Evolutionary conservation across 2,797 vertebrate species (phyloP).

Genomic region (Notoglanidium macrostoma): DNA sequence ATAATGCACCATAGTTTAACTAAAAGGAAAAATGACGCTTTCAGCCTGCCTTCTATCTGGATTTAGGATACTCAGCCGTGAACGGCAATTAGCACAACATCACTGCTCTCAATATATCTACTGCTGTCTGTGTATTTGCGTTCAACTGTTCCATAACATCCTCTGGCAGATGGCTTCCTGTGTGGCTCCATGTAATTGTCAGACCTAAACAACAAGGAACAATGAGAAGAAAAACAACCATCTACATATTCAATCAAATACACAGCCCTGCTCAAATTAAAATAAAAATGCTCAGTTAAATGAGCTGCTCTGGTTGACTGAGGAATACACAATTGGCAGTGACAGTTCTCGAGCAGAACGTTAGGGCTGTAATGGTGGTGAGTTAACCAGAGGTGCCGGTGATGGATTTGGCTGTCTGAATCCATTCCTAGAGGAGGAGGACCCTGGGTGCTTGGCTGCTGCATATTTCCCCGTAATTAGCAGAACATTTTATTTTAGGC

Average conservation of each 20-base stretch:
- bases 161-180: slow-evolving; percentile 44
- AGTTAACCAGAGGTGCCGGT: slow-evolving; percentile 60
- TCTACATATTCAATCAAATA: slow-evolving; percentile 57
- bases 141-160: slow-evolving; percentile 42
- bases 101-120: slow-evolving; percentile 35
- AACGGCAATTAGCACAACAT: slow-evolving; percentile 40
- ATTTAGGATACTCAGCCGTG: slow-evolving; percentile 2
- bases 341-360: slow-evolving; percentile 67
- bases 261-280: slow-evolving; percentile 57
- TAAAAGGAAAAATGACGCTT: slow-evolving; percentile 16
- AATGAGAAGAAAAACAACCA: slow-evolving; percentile 47
- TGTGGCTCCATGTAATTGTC: slow-evolving; percentile 55
- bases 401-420: slow-evolving; percentile 70
- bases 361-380: slow-evolving; percentile 59
- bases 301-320: slow-evolving; percentile 60
- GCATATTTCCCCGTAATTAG: slow-evolving; percentile 63
- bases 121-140: slow-evolving; percentile 35
- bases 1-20: background rate
- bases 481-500: slow-evolving; percentile 50
- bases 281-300: slow-evolving; percentile 61
- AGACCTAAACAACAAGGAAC: slow-evolving; percentile 44
- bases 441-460: slow-evolving; percentile 41
- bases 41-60: slow-evolving; percentile 25
- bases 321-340: slow-evolving; percentile 58
- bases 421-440: slow-evolving; percentile 60